Base-by-base conservation (phyloP, 2,888 invertebrate species). In the Corbicula japonica region DNA sequence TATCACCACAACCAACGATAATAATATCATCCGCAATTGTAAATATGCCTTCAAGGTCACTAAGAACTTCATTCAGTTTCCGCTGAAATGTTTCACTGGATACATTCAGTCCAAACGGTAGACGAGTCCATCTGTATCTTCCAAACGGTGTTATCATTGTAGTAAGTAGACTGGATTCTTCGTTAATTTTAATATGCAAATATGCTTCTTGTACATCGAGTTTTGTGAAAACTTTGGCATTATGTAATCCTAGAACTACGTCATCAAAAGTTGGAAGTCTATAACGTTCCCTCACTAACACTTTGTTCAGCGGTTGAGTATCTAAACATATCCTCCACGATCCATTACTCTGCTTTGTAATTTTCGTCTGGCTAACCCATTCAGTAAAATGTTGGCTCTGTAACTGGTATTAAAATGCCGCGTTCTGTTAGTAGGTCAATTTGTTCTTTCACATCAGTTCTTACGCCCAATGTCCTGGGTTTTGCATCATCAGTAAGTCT, bases 121-220 rank as follows among this genome's bases (percentile, higher is more conserved):
- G 44, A 44, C 71, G 35, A 12, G 52, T 32, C 84, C 84, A 86
- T 34, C 84, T 28, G 61, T 61, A 86, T 28, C 83, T 65, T 6
- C 87, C 83, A 73, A 84, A 88, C 15, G 83, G 85, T 28, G 85
- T 86, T 3, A 86, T 86, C 83, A 86, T 84, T 0, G 85, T 87
- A 21, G 84, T 85, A 18, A 86, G 69, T 26, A 52, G 2, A 35
- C 83, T 80, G 1, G 79, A 83, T 35, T 82, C 65, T 48, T 81
- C 54, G 62, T 84, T 78, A 28, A 83, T 61, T 38, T 50, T 44
- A 0, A 84, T 69, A 48, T 85, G 86, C 63, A 71, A 84, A 52
- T 72, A 87, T 28, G 81, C 85, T 30, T 88, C 76, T 46, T 78
- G 56, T 1, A 86, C 79, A 63, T 86, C 86, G 0, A 87, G 71